Conservation (phyloP, 2,797 vertebrate genomes). For the Crocidura indochinensis region DNA sequence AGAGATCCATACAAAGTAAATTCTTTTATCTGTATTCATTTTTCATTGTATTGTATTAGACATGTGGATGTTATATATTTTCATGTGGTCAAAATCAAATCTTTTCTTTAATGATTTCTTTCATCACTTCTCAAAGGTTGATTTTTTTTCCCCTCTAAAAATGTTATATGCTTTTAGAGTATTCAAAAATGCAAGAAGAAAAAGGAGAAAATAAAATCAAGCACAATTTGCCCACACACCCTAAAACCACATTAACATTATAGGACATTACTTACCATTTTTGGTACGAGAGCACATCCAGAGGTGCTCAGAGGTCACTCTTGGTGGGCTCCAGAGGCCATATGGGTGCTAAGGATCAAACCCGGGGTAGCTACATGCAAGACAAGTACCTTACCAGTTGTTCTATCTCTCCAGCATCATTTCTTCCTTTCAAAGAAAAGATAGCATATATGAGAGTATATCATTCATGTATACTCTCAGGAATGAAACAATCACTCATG, state of each 20-base stretch:
- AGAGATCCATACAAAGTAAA: not conserved
- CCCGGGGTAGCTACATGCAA: too few relatives aligned
- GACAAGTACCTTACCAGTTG: too few relatives aligned
- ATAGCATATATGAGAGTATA: not conserved
- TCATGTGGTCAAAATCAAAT: conserved; percentile 6
- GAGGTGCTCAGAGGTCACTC: too few relatives aligned
- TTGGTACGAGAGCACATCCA: not conserved
- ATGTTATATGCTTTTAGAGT: not conserved
- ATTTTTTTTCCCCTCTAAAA: conserved; percentile 29
- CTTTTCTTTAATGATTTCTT: conserved; percentile 44
- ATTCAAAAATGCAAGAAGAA: not conserved
- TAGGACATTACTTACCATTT: not conserved
- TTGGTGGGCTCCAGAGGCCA: too few relatives aligned
- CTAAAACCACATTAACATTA: not conserved
- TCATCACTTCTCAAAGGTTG: not conserved
- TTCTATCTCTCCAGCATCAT: not conserved
- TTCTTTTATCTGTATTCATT: not conserved
- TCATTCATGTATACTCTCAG: not conserved
- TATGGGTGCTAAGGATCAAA: too few relatives aligned
- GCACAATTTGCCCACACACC: not conserved
- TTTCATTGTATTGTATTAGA: conserved; percentile 39
- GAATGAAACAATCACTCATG: not conserved
- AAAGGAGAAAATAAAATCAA: not conserved
- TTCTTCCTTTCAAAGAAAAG: not conserved
- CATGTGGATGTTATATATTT: conserved; percentile 1